Evolutionary conservation across 2,113 vertebrate species (phyloP).

Genomic region (Coracopsis vasa): DNA sequence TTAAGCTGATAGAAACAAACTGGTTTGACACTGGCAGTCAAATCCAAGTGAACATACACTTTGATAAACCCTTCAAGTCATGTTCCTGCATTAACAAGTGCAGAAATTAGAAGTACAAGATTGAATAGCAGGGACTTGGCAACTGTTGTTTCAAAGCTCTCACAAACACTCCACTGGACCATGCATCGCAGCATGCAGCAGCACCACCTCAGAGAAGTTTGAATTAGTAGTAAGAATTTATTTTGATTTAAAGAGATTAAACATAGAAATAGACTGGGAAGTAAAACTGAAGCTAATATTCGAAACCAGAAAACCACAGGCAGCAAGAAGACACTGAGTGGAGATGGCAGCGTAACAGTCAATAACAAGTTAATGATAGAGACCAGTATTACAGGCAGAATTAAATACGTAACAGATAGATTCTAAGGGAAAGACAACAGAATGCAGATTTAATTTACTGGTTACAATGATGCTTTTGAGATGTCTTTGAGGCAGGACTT

Average conservation of each 20-base stretch:
- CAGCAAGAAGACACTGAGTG: background rate
- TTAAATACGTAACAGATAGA: background rate
- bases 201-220: background rate
- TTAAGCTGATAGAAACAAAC: background rate
- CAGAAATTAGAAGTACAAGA: background rate
- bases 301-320: background rate
- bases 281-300: background rate
- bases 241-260: background rate
- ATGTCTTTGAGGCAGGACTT: background rate
- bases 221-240: background rate
- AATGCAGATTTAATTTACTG: background rate
- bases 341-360: background rate
- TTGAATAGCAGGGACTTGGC: background rate
- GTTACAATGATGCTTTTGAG: background rate
- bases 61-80: background rate
- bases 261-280: background rate
- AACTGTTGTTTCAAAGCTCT: background rate
- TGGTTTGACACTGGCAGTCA: background rate
- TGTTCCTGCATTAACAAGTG: background rate
- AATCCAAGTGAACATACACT: background rate
- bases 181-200: background rate
- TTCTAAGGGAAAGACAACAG: background rate
- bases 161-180: background rate
- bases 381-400: background rate
- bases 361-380: background rate